Conservation (phyloP, 2,797 vertebrate genomes). For the Hyperoplus immaculatus region DNA sequence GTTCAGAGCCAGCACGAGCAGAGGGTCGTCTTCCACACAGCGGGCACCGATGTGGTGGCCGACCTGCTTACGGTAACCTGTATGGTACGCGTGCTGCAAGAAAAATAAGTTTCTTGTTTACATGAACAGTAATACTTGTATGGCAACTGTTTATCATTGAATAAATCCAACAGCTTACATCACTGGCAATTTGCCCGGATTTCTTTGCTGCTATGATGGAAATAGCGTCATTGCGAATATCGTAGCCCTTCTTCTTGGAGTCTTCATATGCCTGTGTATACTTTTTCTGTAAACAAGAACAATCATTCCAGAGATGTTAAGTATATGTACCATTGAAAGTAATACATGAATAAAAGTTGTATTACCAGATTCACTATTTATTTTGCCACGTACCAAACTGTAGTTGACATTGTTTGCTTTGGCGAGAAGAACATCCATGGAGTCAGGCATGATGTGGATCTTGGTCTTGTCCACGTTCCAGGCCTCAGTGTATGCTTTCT, state of each 20-base stretch:
- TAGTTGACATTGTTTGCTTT: constrained; percentile 87
- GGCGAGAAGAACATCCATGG: constrained; percentile 90
- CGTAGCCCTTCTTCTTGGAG: constrained; percentile 92
- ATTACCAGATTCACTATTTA: background rate
- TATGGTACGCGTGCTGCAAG: constrained; percentile 91
- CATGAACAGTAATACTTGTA: background rate
- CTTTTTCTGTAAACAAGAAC: constrained; percentile 70
- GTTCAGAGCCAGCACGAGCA: constrained; percentile 93
- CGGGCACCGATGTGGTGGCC: constrained; percentile 95
- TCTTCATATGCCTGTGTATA: constrained; percentile 93
- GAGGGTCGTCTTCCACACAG: constrained; percentile 92
- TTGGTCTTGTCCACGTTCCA: constrained; percentile 91
- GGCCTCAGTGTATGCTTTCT: constrained; percentile 78
- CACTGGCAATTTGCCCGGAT: constrained; percentile 92
- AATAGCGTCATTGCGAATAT: constrained; percentile 91
- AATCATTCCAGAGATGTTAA: background rate
- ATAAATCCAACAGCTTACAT: constrained; percentile 31
- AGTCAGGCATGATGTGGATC: constrained; percentile 92
- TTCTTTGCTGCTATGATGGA: constrained; percentile 89
- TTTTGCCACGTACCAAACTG: constrained; percentile 83
- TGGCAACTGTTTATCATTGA: background rate
- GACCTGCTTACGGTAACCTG: constrained; percentile 91
- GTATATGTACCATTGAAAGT: background rate
- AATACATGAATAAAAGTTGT: background rate
- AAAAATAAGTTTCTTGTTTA: background rate